These are phyloP conservation scores for Parthenolecanium corni DNA, from an alignment of 2,888 invertebrate species.

Conservation along the genomic window DNA sequence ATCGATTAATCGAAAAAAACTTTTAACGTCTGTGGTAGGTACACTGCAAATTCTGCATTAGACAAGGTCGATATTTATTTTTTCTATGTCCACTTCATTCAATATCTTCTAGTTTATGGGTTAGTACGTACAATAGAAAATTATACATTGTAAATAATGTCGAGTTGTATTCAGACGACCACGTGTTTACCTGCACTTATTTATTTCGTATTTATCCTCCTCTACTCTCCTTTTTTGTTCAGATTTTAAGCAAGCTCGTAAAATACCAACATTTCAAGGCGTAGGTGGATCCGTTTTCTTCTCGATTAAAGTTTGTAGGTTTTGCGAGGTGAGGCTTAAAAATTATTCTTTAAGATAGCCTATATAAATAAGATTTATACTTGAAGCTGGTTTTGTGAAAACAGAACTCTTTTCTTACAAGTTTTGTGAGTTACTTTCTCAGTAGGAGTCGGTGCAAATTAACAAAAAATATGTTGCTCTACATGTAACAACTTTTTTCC, in stretches of 20 bases:
- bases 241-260: background rate
- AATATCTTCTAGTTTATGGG: background rate
- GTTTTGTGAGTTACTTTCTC: too few species aligned
- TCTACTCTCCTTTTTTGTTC: background rate
- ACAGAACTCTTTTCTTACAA: too few species aligned
- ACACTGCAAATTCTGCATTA: background rate
- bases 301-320: background rate
- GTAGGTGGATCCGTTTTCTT: background rate
- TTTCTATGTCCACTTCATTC: too few species aligned
- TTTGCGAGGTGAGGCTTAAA: background rate
- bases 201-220: background rate
- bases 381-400: too few species aligned
- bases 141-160: conserved; percentile 8
- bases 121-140: background rate
- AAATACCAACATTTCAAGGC: background rate
- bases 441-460: too few species aligned
- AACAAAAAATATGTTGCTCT: too few species aligned
- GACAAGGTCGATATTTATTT: background rate
- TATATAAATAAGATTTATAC: too few species aligned
- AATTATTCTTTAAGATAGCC: too few species aligned
- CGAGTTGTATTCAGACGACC: background rate
- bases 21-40: background rate
- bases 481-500: too few species aligned
- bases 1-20: too few species aligned
- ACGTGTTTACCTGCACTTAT: background rate